Conservation (phyloP, 2,113 vertebrate genomes). For the Anser brachyrhynchus region DNA sequence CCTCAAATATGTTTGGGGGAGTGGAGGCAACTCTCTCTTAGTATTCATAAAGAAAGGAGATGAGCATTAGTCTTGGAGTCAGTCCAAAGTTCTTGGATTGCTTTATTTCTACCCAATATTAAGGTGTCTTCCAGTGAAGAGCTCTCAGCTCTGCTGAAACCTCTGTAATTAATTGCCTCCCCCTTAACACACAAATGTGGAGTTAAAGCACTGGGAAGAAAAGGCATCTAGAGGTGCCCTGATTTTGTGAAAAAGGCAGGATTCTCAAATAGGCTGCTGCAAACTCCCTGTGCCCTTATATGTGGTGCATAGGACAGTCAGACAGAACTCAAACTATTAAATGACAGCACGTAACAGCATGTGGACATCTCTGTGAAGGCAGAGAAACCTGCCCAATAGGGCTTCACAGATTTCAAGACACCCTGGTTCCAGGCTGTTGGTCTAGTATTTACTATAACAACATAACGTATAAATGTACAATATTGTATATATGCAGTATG, state of each 20-base stretch:
- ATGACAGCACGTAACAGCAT: background rate
- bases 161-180: conserved; percentile 58
- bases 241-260: background rate
- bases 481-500: no score
- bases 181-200: background rate
- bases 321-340: background rate
- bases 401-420: background rate
- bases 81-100: conserved; percentile 3
- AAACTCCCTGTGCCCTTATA: background rate
- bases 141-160: background rate
- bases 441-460: background rate
- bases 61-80: background rate
- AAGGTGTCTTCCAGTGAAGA: conserved; percentile 11
- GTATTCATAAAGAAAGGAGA: background rate
- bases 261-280: background rate
- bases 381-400: background rate
- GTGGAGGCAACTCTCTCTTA: background rate
- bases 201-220: background rate
- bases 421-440: background rate
- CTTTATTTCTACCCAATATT: conserved; percentile 34
- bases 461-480: no score
- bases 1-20: background rate
- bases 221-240: background rate
- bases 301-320: background rate
- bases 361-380: background rate